A percentile compares a stretch with the other conserved stretches of the same genome.
phyloP scores from a whole-genome alignment of 2,888 invertebrate genomes.

The Micoletzkya japonica region DNA sequence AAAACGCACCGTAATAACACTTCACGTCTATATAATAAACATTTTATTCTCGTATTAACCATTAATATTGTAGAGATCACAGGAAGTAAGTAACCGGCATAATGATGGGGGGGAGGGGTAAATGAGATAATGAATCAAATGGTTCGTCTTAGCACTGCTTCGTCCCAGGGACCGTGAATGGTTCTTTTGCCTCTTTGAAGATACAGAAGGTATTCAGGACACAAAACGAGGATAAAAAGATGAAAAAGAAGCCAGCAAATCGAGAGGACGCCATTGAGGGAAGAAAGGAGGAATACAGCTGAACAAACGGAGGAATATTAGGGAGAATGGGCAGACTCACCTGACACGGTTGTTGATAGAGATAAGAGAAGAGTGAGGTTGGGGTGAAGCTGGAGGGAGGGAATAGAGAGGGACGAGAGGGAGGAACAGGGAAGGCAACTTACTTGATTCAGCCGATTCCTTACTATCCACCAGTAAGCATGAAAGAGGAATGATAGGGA shows the following conservation, averaged over 20 bases:
- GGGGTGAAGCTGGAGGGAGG: conserved; percentile 4
- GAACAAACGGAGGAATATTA: too few species aligned
- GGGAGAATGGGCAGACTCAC: background rate
- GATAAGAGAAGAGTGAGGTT: background rate
- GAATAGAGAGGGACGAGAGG: too few species aligned
- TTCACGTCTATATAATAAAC: too few species aligned
- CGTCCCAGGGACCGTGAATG: conserved; percentile 97
- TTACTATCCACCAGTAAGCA: conserved; percentile 28
- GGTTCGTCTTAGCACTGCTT: conserved; percentile 71
- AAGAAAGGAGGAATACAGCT: conserved; percentile 16
- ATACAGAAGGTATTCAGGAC: conserved; percentile 5
- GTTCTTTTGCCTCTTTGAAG: conserved; percentile 69
- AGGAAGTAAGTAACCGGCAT: too few species aligned
- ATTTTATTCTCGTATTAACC: too few species aligned
- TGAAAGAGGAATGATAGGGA: conserved; percentile 78
- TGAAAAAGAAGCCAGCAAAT: conserved; percentile 15
- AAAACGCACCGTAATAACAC: too few species aligned
- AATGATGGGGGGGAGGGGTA: too few species aligned
- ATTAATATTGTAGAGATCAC: too few species aligned
- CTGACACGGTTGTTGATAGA: background rate
- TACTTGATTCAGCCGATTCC: conserved; percentile 12
- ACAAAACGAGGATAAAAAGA: background rate
- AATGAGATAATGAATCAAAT: conserved; percentile 12
- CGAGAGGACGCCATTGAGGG: background rate
- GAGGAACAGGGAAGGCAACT: background rate